phyloP scores from a whole-genome alignment of 2,888 invertebrate species.

The Aethes cnicana region DNA sequence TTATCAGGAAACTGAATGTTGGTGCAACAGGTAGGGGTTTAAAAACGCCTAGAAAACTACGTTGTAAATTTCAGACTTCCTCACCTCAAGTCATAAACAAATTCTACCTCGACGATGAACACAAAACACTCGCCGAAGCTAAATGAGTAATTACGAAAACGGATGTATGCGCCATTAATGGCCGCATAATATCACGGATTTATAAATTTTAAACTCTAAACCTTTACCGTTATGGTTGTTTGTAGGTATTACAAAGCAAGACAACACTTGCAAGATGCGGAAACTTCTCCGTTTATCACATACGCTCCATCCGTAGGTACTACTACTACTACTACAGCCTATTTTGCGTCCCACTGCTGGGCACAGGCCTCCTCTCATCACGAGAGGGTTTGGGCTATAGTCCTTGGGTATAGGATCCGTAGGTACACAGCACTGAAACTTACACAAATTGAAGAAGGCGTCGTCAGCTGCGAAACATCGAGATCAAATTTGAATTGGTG shows the following conservation, averaged over 20 bases:
- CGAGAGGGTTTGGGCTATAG: too few relatives aligned
- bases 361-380: too few relatives aligned
- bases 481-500: constrained; percentile 36
- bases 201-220: constrained; percentile 15
- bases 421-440: constrained; percentile 42
- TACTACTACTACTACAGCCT: too few relatives aligned
- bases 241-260: background rate
- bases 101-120: constrained; percentile 48
- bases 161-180: constrained; percentile 39
- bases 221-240: background rate
- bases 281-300: constrained; percentile 16
- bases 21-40: too few relatives aligned
- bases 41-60: too few relatives aligned
- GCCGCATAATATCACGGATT: background rate
- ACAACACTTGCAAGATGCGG: constrained; percentile 15
- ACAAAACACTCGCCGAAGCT: constrained; percentile 48
- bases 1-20: too few relatives aligned
- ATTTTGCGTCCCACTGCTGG: too few relatives aligned
- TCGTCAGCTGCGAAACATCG: constrained; percentile 42
- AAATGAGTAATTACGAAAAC: constrained; percentile 52
- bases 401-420: too few relatives aligned
- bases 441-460: constrained; percentile 45
- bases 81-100: too few relatives aligned
- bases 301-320: constrained; percentile 31
- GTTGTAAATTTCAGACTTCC: too few relatives aligned